Evolutionary conservation across 2,113 vertebrate genomes (phyloP).

Genomic region (Trichechus manatus): DNA sequence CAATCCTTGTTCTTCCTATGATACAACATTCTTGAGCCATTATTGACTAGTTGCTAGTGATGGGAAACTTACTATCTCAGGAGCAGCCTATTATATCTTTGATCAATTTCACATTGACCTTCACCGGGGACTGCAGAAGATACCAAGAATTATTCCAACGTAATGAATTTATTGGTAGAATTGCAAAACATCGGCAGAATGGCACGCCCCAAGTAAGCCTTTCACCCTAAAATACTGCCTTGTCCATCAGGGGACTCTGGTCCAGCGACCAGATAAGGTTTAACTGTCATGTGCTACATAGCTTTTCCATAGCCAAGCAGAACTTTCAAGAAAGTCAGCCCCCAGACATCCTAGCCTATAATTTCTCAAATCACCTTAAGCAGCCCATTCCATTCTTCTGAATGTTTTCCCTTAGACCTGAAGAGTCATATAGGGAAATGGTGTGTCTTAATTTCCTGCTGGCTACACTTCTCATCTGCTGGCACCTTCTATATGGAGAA

Average conservation of each 20-base stretch:
- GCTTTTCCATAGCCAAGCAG: neutral
- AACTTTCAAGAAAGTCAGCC: neutral
- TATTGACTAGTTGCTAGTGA: rapidly evolving
- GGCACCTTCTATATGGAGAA: neutral
- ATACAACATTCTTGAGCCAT: neutral
- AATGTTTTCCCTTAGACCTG: neutral
- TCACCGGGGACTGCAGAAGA: neutral
- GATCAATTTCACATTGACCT: neutral
- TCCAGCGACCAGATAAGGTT: neutral
- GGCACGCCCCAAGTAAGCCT: rapidly evolving
- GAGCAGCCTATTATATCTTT: neutral
- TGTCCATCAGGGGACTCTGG: no score
- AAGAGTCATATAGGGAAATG: neutral
- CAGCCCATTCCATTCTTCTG: neutral
- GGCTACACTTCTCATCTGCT: neutral
- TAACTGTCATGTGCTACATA: neutral
- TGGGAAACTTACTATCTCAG: neutral
- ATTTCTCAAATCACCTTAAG: neutral
- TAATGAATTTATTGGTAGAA: no score
- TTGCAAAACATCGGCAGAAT: neutral
- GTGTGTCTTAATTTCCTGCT: neutral
- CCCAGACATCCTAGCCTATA: no score
- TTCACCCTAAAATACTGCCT: neutral
- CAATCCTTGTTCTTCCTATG: neutral
- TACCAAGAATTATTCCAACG: neutral